A percentile compares a stretch with the other conserved stretches of the same genome.
Conservation (phyloP, 92 coral and sea anemone species). For the Scolanthus callimorphus region DNA sequence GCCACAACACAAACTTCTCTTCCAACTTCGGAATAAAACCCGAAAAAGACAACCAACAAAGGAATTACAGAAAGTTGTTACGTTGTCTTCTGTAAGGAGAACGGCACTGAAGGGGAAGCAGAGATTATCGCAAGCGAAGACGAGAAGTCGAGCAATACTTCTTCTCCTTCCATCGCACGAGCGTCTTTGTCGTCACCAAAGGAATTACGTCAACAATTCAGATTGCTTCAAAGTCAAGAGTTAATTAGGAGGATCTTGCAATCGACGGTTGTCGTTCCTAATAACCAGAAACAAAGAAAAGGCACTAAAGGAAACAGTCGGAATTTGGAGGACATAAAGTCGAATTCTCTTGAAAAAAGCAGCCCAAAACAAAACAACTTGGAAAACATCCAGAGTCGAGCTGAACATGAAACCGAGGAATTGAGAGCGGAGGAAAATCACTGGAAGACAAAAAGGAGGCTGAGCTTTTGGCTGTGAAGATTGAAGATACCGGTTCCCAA, state of each 20-base stretch:
- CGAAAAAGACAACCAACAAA: neutral
- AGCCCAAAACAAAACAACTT: neutral
- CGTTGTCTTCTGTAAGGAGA: no score
- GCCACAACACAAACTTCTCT: no score
- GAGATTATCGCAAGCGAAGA: no score
- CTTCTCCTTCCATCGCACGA: constrained; percentile 26
- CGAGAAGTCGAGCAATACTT: no score
- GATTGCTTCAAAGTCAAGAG: constrained; percentile 59
- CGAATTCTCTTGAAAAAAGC: no score
- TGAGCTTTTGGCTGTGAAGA: neutral
- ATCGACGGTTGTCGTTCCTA: constrained; percentile 34
- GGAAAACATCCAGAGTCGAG: no score
- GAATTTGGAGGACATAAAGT: neutral
- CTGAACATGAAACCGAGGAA: neutral
- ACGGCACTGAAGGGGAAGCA: no score
- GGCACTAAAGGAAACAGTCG: neutral
- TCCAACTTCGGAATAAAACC: neutral
- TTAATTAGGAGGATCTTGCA: constrained; percentile 47
- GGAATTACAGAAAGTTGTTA: no score
- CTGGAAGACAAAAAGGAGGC: neutral
- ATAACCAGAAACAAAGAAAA: constrained; percentile 1
- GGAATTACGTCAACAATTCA: constrained; percentile 57
- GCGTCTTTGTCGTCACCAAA: constrained; percentile 32
- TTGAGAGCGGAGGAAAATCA: neutral
- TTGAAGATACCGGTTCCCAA: no score